Percentiles rank a stretch among this genome's conserved stretches.
phyloP scores from a whole-genome alignment of 2,113 vertebrate species.

The Pelodiscus sinensis region DNA sequence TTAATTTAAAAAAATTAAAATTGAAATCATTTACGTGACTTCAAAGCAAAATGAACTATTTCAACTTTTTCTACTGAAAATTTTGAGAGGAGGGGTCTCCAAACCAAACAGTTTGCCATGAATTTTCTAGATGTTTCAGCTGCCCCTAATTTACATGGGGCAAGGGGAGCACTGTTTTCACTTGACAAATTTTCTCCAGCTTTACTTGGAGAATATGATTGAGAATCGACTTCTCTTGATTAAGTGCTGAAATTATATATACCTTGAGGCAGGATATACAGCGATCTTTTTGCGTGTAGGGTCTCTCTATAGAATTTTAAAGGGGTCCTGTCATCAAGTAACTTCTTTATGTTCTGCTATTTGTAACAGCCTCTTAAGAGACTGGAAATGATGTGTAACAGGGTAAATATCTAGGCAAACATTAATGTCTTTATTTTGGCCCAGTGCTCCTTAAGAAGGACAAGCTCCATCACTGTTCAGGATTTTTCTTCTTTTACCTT shows the following conservation, averaged over 20 bases:
- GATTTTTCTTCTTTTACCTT: constrained; percentile 32
- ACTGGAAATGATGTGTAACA: constrained; percentile 4
- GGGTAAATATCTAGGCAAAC: constrained; percentile 35
- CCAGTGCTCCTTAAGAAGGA: constrained; percentile 13
- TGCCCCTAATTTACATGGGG: background rate
- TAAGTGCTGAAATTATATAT: background rate
- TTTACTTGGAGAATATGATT: background rate
- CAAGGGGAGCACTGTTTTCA: background rate
- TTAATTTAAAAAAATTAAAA: background rate
- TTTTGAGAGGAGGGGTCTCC: background rate
- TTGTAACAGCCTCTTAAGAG: constrained; percentile 57
- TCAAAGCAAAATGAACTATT: background rate
- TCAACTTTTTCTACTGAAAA: background rate
- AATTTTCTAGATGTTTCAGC: background rate
- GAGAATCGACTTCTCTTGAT: constrained; percentile 30
- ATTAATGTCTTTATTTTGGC: constrained; percentile 68
- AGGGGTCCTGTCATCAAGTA: constrained; percentile 60
- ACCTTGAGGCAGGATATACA: constrained; percentile 11
- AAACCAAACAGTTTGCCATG: background rate
- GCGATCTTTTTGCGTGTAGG: constrained; percentile 40
- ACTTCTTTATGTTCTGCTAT: constrained; percentile 59
- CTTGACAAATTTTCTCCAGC: background rate
- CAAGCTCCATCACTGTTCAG: constrained; percentile 38
- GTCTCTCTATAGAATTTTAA: constrained; percentile 30
- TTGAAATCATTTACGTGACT: background rate